Evolutionary conservation across 2,888 invertebrate genomes (phyloP).

Genomic region (Augiades crinisus): DNA sequence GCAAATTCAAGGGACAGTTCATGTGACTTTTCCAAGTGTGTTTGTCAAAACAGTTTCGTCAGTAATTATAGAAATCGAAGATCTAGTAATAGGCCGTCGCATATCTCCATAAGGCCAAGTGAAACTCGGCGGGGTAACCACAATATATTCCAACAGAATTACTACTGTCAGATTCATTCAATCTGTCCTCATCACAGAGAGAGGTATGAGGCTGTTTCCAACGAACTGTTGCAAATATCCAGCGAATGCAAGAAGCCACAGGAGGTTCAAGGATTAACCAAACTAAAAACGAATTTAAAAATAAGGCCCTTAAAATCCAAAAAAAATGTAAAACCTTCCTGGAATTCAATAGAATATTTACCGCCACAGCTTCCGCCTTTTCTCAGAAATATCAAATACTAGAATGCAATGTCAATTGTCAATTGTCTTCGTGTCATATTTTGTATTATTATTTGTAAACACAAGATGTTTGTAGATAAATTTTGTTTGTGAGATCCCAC

Average conservation of each 20-base stretch:
- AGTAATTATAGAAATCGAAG: too few relatives aligned
- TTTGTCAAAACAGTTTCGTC: constrained; percentile 44
- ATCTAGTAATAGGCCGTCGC: constrained; percentile 30
- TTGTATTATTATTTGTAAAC: neutral
- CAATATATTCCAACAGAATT: constrained; percentile 32
- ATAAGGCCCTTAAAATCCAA: neutral
- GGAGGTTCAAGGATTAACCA: neutral
- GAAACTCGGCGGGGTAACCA: constrained; percentile 27
- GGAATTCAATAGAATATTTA: constrained; percentile 50
- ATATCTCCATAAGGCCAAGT: constrained; percentile 43
- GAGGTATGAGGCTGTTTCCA: constrained; percentile 38
- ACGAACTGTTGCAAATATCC: constrained; percentile 42
- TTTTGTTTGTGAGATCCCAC: neutral
- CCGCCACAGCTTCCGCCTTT: constrained; percentile 60
- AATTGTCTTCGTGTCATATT: neutral
- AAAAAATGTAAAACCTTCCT: constrained; percentile 26
- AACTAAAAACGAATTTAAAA: neutral
- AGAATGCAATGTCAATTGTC: neutral
- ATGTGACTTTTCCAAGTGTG: constrained; percentile 45
- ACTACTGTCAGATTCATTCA: constrained; percentile 38
- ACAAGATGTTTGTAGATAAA: neutral
- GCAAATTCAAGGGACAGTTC: constrained; percentile 32
- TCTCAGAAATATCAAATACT: constrained; percentile 39
- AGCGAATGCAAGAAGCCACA: constrained; percentile 33
- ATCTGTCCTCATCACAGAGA: constrained; percentile 39